Percentiles rank a stretch among this genome's conserved stretches.
phyloP scores from a whole-genome alignment of 2,113 vertebrate species.

The Shinisaurus crocodilurus region DNA sequence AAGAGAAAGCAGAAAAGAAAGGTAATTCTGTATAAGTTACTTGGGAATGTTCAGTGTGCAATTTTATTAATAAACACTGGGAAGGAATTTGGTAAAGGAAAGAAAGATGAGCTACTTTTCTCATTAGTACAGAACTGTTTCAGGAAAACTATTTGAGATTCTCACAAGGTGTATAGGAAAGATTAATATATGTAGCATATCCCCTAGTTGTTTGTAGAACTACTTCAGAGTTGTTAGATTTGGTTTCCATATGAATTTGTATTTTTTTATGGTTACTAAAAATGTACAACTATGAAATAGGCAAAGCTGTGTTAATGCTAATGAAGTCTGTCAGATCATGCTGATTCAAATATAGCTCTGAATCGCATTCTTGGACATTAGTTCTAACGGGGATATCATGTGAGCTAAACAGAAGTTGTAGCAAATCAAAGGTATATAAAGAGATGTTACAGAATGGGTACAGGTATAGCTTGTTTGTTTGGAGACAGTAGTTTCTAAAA shows the following conservation, averaged over 20 bases:
- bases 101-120: background rate
- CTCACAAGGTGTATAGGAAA: background rate
- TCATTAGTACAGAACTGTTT: fast-evolving
- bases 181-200: background rate
- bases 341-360: background rate
- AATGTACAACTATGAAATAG: background rate
- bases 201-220: background rate
- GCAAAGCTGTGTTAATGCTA: background rate
- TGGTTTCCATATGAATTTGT: conserved; percentile 1
- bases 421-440: background rate
- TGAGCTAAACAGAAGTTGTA: background rate
- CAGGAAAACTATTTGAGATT: background rate
- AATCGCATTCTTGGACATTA: background rate
- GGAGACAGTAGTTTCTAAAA: background rate
- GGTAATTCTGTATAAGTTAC: conserved; percentile 72
- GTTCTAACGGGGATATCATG: background rate
- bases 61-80: background rate
- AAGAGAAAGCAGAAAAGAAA: conserved; percentile 90
- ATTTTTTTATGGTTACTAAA: background rate
- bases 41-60: background rate
- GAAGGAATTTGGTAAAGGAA: background rate
- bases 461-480: background rate
- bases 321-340: background rate
- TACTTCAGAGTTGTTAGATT: background rate
- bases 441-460: background rate